Conservation (phyloP, 2,888 invertebrate genomes). For the Xylophagus ater region DNA sequence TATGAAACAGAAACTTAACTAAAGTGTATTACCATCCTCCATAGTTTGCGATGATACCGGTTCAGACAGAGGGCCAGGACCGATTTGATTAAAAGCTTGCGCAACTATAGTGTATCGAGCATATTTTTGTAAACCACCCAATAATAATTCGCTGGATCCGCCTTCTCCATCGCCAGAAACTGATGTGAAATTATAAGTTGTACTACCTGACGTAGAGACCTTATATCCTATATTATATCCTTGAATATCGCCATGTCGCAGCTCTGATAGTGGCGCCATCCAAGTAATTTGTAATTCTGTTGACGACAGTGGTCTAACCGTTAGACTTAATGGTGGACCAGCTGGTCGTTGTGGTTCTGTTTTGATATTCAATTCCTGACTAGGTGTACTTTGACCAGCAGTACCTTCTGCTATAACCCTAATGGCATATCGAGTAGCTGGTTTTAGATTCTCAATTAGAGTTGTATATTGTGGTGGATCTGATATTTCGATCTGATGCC, state of each 20-base stretch:
- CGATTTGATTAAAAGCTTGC: slow-evolving; percentile 64
- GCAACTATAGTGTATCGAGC: slow-evolving; percentile 57
- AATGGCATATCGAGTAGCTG: slow-evolving; percentile 58
- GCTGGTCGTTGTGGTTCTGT: slow-evolving; percentile 62
- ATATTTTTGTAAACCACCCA: slow-evolving; percentile 53
- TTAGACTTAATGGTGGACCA: slow-evolving; percentile 55
- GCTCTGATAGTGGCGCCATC: slow-evolving; percentile 56
- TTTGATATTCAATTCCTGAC: slow-evolving; percentile 49
- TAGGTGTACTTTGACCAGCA: slow-evolving; percentile 57
- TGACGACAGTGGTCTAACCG: slow-evolving; percentile 58
- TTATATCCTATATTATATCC: slow-evolving; percentile 59
- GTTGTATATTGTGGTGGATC: slow-evolving; percentile 54
- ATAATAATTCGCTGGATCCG: slow-evolving; percentile 50
- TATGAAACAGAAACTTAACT: background rate
- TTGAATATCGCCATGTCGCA: slow-evolving; percentile 62
- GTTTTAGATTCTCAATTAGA: slow-evolving; percentile 55
- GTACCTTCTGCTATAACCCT: slow-evolving; percentile 64
- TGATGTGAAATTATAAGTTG: slow-evolving; percentile 55
- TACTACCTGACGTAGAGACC: slow-evolving; percentile 39
- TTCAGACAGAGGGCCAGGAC: slow-evolving; percentile 59
- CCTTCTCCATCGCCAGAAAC: slow-evolving; percentile 59
- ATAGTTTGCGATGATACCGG: slow-evolving; percentile 56
- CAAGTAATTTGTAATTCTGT: slow-evolving; percentile 63
- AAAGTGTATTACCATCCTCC: slow-evolving; percentile 51
- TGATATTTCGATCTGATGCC: slow-evolving; percentile 55